A percentile compares a stretch with the other conserved stretches of the same genome.
Evolutionary conservation across 2,888 invertebrate genomes (phyloP).

Genomic region (Harmothoe impar): DNA sequence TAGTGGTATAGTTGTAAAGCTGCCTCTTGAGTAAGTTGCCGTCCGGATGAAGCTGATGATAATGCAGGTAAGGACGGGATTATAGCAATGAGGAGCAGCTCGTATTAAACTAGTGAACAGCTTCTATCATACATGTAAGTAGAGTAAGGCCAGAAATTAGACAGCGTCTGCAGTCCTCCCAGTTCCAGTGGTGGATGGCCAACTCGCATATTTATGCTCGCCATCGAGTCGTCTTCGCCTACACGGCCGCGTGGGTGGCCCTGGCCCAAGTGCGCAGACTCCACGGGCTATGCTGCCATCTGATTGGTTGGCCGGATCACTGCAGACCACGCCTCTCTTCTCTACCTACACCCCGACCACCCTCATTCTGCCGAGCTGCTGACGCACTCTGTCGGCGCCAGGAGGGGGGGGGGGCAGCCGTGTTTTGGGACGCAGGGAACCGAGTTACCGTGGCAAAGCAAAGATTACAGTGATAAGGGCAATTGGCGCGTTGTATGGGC

Average conservation of each 20-base stretch:
- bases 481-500: background rate
- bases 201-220: slow-evolving; percentile 30
- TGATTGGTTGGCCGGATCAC: background rate
- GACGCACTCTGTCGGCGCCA: slow-evolving; percentile 12
- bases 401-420: background rate
- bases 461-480: background rate
- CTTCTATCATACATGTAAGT: background rate
- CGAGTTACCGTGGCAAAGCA: background rate
- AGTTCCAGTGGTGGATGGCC: background rate
- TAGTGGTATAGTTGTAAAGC: background rate
- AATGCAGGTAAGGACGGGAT: background rate
- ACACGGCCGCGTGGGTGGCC: slow-evolving; percentile 12
- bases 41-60: background rate
- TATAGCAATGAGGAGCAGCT: background rate
- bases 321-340: background rate
- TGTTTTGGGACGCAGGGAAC: background rate
- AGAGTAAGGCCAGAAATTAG: background rate
- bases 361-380: background rate
- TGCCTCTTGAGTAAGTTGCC: background rate
- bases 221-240: background rate
- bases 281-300: background rate
- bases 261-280: background rate
- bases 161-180: background rate
- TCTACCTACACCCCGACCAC: too few relatives aligned
- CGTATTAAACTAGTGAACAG: background rate